Conservation (phyloP, 2,797 vertebrate genomes). For the Petrocephalus sullivani region DNA sequence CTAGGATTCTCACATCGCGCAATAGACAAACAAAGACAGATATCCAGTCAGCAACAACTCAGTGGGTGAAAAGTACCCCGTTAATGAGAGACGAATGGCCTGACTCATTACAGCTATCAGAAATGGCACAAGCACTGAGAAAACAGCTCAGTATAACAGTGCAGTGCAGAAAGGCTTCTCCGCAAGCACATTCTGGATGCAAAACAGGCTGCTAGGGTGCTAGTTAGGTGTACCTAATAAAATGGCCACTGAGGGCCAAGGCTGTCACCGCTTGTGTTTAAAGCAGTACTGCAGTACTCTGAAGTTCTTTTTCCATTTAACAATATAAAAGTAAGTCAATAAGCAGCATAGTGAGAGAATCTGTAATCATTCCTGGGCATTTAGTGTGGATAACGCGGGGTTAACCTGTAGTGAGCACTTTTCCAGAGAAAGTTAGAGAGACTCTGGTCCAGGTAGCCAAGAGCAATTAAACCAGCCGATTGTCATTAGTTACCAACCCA, state of each 20-base stretch:
- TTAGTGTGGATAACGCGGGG: not conserved
- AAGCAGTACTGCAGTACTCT: not conserved
- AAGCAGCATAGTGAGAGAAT: not conserved
- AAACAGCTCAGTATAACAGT: not conserved
- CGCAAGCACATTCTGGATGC: not conserved
- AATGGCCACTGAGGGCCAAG: not conserved
- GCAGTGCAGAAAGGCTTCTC: not conserved
- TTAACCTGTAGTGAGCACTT: not conserved
- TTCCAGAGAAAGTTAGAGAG: not conserved
- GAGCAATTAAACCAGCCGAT: not conserved
- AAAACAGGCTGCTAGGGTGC: not conserved
- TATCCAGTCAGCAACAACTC: not conserved
- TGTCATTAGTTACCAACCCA: not conserved
- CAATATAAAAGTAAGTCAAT: not conserved
- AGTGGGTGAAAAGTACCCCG: not conserved
- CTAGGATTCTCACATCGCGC: not conserved
- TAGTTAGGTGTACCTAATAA: not conserved
- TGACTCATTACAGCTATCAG: not conserved
- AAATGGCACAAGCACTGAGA: not conserved
- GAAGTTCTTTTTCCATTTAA: not conserved
- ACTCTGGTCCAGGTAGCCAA: not conserved
- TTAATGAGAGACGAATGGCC: not conserved
- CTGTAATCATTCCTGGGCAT: not conserved
- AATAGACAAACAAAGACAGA: not conserved
- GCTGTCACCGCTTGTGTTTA: not conserved